These are phyloP conservation scores for Oscheius sp. DNA, from an alignment of 1,140 invertebrate genomes.

Conservation along the genomic window DNA sequence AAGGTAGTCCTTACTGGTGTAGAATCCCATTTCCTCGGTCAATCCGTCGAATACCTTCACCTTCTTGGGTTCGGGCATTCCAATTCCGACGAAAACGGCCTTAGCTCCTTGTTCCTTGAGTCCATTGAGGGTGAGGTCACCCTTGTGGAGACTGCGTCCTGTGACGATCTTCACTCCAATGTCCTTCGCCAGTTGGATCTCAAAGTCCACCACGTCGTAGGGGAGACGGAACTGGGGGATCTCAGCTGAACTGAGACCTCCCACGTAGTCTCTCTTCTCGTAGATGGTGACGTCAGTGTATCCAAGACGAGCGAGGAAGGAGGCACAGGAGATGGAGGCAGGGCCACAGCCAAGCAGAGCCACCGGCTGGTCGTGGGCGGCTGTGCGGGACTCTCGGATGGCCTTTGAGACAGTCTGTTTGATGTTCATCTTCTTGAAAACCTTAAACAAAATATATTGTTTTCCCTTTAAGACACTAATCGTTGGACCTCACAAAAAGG, in stretches of 20 bases:
- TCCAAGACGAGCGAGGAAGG: constrained; percentile 85
- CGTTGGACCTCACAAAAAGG: not conserved
- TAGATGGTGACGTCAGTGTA: constrained; percentile 87
- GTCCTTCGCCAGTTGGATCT: constrained; percentile 84
- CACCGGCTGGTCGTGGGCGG: constrained; percentile 74
- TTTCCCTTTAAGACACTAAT: constrained; percentile 10
- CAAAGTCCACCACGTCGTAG: constrained; percentile 85
- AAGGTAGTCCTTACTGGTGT: constrained; percentile 89
- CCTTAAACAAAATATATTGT: too few species aligned
- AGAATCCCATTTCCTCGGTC: constrained; percentile 79
- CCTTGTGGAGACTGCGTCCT: constrained; percentile 57
- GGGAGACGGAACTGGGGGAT: constrained; percentile 95
- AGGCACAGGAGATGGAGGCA: constrained; percentile 92
- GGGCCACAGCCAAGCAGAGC: constrained; percentile 86
- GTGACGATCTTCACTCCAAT: constrained; percentile 77
- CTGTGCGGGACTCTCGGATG: constrained; percentile 59
- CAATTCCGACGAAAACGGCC: constrained; percentile 88
- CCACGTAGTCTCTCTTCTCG: constrained; percentile 81
- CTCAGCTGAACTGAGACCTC: constrained; percentile 86
- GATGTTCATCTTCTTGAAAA: constrained; percentile 89
- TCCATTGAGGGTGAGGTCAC: constrained; percentile 63
- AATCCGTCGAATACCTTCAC: constrained; percentile 78
- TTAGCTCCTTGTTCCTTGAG: constrained; percentile 70
- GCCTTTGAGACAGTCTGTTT: constrained; percentile 77
- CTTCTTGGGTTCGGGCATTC: constrained; percentile 82